phyloP scores from a whole-genome alignment of 2,888 invertebrate genomes.

The Ptychoptera albimana region DNA sequence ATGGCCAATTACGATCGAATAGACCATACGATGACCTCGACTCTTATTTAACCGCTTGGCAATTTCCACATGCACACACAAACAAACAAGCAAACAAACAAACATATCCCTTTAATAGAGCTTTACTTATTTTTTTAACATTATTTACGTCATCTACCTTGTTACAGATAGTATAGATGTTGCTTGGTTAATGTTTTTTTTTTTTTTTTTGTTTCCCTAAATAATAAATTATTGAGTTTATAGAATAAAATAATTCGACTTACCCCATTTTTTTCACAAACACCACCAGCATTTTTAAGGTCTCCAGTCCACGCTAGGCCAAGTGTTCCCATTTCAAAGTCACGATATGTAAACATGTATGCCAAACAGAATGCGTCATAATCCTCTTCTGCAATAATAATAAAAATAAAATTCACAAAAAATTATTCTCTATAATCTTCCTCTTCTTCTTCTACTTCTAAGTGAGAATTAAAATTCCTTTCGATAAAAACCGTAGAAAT shows the following conservation, averaged over 20 bases:
- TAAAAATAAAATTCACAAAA: conserved; percentile 4
- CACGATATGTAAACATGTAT: conserved; percentile 96
- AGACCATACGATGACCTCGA: no score
- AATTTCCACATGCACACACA: no score
- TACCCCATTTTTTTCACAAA: conserved; percentile 94
- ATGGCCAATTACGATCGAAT: no score
- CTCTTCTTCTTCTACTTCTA: not conserved
- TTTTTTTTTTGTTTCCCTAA: no score
- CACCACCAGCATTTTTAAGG: conserved; percentile 90
- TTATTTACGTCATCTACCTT: no score
- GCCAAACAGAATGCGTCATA: conserved; percentile 97
- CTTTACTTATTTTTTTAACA: no score
- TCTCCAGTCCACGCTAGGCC: conserved; percentile 98
- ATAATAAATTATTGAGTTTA: no score
- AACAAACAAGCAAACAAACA: no score
- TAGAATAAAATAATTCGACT: conserved; percentile 22
- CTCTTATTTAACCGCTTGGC: no score
- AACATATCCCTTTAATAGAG: no score
- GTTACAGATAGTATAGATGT: no score
- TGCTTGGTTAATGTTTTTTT: no score
- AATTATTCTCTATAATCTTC: not conserved
- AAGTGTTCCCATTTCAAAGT: conserved; percentile 89
- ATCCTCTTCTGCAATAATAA: conserved; percentile 66
- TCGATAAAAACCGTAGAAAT: conserved; percentile 1
- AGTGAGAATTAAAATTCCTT: not conserved